Evolutionary conservation across 2,797 vertebrate species (phyloP), one percentile per base, ranked within the genome.

Genomic region (Microchirus variegatus): DNA sequence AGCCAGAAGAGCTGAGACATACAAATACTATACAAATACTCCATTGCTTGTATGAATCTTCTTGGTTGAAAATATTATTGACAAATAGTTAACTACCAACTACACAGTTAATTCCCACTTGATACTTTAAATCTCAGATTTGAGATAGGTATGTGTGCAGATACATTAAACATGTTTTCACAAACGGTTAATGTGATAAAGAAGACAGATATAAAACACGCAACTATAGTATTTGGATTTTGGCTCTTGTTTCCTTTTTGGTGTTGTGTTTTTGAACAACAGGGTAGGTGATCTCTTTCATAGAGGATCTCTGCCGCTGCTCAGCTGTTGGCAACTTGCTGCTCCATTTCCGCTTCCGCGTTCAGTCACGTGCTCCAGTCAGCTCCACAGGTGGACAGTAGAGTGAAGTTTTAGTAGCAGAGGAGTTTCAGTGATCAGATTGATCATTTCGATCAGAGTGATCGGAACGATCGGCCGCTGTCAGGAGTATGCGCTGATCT

Each of bases 311-410:
- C 9, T 64, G 75, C n/a, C 3, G 44, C 68, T 60, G 57, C 83
- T 91, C 87, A 89, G 85, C 88, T 90, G 90, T 87, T 82, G 69
- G 73, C 68, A 60, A 55, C 51, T 58, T 48, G 35, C 26, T 31
- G 37, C 48, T 56, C 70, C 13, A 55, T 83, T 89, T 90, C 90
- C 88, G 83, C 81, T 90, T 91, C 89, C 88, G 78, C 72, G 72
- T 89, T 73, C 14, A 73, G 77, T 89, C 90, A 91, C 86, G 85
- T 91, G 88, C 15, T 53, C 1, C 42, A 5, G 48, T 16, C 53
- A 68, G 70, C 47, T 65, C 86, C 74, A 88, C 88, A 88, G 86
- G 86, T 90, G 82, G 80, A 60, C 56, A 40, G 56, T 19, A 2
- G 45, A 44, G 56, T 15, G 49, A 80, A 82, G 54, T 78, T 82